These are phyloP conservation scores for Salpingus planirostris DNA, from an alignment of 2,888 invertebrate genomes.

Conservation along the genomic window DNA sequence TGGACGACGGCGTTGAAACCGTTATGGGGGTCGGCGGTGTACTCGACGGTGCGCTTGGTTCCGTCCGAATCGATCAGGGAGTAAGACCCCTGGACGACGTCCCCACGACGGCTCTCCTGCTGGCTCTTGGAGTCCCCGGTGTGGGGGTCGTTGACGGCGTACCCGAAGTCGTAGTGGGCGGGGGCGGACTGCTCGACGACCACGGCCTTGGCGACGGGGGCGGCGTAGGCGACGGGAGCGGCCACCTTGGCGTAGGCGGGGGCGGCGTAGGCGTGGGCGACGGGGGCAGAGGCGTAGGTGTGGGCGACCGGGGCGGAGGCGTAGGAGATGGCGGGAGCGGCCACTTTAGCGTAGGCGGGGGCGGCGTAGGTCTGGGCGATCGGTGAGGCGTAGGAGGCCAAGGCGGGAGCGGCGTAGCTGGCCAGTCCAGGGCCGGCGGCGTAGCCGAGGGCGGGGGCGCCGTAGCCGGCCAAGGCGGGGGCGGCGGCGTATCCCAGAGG, in stretches of 20 bases:
- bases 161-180: too few relatives aligned
- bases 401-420: slow-evolving; percentile 25
- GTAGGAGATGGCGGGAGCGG: slow-evolving; percentile 16
- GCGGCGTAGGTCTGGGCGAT: slow-evolving; percentile 13
- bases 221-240: slow-evolving; percentile 18
- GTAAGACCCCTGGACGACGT: too few relatives aligned
- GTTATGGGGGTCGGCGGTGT: too few relatives aligned
- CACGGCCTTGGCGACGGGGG: slow-evolving; percentile 25
- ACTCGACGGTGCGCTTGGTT: too few relatives aligned
- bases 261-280: slow-evolving; percentile 16
- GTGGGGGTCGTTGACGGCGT: too few relatives aligned
- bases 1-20: too few relatives aligned
- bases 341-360: slow-evolving; percentile 13
- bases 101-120: too few relatives aligned
- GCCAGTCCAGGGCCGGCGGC: slow-evolving; percentile 34
- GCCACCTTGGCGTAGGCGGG: slow-evolving; percentile 18
- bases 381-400: slow-evolving; percentile 33
- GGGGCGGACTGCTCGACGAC: slow-evolving; percentile 28
- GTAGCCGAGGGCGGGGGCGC: slow-evolving; percentile 38
- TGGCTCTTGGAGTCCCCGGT: too few relatives aligned
- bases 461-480: slow-evolving; percentile 25
- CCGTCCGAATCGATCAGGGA: too few relatives aligned
- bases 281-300: slow-evolving; percentile 15
- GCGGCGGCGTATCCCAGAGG: slow-evolving; percentile 20
- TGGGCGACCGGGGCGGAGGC: slow-evolving; percentile 29